These are phyloP conservation scores for Caerostris darwini DNA, from an alignment of 1,140 invertebrate species.

Conservation along the genomic window DNA sequence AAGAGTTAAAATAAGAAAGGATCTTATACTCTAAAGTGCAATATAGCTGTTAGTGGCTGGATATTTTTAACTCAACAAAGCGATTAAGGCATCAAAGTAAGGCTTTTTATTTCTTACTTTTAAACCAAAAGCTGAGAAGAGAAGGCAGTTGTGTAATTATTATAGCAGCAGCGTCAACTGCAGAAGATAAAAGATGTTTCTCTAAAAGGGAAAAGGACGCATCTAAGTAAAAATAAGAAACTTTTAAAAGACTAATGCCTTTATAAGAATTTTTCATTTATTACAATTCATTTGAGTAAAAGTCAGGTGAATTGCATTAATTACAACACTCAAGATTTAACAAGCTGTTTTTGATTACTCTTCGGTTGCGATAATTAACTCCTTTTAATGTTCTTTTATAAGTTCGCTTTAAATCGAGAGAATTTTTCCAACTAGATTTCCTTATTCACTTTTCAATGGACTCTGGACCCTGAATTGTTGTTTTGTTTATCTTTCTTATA, in stretches of 20 bases:
- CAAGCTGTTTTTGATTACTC: conserved; percentile 4
- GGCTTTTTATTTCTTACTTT: not conserved
- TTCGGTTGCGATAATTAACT: not conserved
- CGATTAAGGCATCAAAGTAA: conserved; percentile 13
- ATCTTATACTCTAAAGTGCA: not conserved
- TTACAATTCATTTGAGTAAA: not conserved
- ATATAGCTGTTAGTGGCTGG: not conserved
- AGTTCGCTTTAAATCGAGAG: not conserved
- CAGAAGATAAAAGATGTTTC: not conserved
- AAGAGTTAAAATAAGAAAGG: not conserved
- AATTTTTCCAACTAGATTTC: not conserved
- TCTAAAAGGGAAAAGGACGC: not conserved
- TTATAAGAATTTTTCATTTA: conserved; percentile 11
- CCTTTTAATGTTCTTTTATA: not conserved
- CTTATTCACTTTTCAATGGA: not conserved
- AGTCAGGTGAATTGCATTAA: not conserved
- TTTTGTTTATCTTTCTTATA: not conserved
- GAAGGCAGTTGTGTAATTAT: conserved; percentile 9
- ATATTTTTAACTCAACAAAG: conserved; percentile 40
- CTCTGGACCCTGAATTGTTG: not conserved
- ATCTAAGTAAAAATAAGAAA: not conserved
- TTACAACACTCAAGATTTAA: not conserved
- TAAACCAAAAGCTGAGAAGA: not conserved
- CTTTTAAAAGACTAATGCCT: not conserved
- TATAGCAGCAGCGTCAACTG: not conserved